Conservation (phyloP, 2,888 invertebrate species). For the Ichneumon xanthorius region DNA sequence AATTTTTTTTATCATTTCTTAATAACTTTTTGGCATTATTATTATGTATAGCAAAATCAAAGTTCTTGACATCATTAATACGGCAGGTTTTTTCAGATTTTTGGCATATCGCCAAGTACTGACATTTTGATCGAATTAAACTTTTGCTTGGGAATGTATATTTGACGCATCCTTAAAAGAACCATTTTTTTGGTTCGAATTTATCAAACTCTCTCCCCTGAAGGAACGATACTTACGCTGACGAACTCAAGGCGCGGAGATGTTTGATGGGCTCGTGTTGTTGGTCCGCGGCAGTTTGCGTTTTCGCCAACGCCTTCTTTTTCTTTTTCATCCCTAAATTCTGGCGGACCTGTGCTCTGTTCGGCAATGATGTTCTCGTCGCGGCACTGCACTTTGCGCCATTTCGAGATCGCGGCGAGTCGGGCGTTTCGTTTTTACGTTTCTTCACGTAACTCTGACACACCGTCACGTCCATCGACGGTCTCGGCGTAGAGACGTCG, state of each 20-base stretch:
- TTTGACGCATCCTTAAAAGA: neutral
- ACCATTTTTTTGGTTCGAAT: neutral
- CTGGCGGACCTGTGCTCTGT: neutral
- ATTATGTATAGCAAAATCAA: no score
- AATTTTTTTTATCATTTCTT: no score
- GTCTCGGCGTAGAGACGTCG: constrained; percentile 69
- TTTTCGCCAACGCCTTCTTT: constrained; percentile 4
- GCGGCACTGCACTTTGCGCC: constrained; percentile 32
- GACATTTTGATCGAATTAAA: no score
- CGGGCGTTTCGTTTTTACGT: constrained; percentile 37
- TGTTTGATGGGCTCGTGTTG: constrained; percentile 21
- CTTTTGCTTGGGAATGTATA: no score
- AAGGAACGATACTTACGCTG: constrained; percentile 56
- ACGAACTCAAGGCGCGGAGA: constrained; percentile 40
- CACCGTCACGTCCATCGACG: constrained; percentile 66
- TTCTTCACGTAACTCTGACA: constrained; percentile 55
- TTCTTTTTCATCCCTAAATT: constrained; percentile 27
- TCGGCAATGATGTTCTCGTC: neutral
- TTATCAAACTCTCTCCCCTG: neutral
- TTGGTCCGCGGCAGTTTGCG: neutral
- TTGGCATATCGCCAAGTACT: no score
- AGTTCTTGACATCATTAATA: no score
- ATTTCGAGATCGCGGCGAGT: constrained; percentile 48
- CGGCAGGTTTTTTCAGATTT: no score
- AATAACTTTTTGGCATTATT: no score